phyloP scores from a whole-genome alignment of 2,113 vertebrate species.

The Pithys albifrons region DNA sequence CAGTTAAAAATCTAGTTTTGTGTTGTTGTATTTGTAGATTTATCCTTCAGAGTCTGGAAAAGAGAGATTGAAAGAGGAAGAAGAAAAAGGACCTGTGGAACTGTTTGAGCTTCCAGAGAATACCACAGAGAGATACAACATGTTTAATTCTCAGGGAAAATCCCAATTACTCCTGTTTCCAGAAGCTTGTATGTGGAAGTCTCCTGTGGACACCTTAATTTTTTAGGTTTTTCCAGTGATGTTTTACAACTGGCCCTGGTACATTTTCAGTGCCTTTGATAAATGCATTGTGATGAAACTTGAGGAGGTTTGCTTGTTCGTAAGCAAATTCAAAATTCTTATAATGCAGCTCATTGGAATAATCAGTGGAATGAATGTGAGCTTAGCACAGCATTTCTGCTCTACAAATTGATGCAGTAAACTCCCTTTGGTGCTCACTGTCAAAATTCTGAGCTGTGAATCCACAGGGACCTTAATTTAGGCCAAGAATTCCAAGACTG shows the following conservation, averaged over 20 bases:
- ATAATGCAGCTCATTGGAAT: background rate
- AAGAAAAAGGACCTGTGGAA: conserved; percentile 87
- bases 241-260: background rate
- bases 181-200: background rate
- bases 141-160: background rate
- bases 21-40: conserved; percentile 76
- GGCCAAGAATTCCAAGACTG: too few relatives aligned
- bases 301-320: background rate
- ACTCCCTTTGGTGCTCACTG: background rate
- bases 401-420: too few relatives aligned
- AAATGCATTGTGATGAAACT: background rate
- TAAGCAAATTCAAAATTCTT: background rate
- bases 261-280: background rate
- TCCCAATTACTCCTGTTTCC: background rate
- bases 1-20: background rate
- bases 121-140: conserved; percentile 34
- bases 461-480: too few relatives aligned
- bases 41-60: conserved; percentile 93
- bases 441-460: background rate
- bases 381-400: background rate
- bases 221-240: background rate
- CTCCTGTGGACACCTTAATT: background rate
- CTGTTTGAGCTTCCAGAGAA: conserved; percentile 85
- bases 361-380: background rate
- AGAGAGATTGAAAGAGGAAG: conserved; percentile 83